Evolutionary conservation across 2,113 vertebrate species (phyloP).

Genomic region (Campylorhamphus procurvoides): DNA sequence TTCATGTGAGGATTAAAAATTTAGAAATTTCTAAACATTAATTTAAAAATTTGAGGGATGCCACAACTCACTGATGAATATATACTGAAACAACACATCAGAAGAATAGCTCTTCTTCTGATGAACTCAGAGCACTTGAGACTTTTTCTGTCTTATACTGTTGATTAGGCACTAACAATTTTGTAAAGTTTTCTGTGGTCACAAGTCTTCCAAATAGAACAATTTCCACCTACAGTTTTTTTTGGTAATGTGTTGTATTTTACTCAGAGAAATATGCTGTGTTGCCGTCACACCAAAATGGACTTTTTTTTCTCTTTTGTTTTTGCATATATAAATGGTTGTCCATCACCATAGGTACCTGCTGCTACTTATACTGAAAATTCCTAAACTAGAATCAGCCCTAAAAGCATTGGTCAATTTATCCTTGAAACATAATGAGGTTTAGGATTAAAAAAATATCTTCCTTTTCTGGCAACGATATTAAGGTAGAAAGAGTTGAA

Average conservation of each 20-base stretch:
- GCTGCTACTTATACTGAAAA: background rate
- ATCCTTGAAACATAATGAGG: rapidly evolving
- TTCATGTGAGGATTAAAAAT: background rate
- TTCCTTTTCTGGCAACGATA: background rate
- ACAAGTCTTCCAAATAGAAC: background rate
- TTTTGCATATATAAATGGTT: background rate
- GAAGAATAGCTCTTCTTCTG: background rate
- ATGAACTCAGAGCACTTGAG: background rate
- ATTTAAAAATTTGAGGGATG: background rate
- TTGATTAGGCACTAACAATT: background rate
- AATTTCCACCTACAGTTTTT: background rate
- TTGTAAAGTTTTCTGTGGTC: background rate
- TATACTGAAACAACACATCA: background rate
- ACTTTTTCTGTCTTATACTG: background rate
- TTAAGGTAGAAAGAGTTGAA: background rate
- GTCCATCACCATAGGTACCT: background rate
- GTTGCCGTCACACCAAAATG: background rate
- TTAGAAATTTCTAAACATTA: background rate
- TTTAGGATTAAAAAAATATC: background rate
- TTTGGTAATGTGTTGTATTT: background rate
- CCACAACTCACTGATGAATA: background rate
- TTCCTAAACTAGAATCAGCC: background rate
- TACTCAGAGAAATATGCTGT: background rate
- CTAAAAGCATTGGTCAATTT: background rate
- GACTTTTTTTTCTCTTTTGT: background rate